phyloP scores from a whole-genome alignment of 2,113 vertebrate species.

The Sphyrna mokarran region DNA sequence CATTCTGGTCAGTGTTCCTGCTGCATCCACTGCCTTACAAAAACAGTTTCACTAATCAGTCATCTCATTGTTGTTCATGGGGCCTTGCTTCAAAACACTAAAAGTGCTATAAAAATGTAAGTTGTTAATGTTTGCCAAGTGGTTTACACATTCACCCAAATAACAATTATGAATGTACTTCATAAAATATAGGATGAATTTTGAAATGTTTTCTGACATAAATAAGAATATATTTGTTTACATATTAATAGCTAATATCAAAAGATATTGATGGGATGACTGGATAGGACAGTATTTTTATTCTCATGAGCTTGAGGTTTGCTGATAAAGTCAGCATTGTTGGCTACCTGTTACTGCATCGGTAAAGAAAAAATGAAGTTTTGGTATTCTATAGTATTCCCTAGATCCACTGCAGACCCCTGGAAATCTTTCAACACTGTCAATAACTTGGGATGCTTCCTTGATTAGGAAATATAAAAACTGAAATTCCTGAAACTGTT shows the following conservation, averaged over 20 bases:
- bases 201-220: no score
- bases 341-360: no score
- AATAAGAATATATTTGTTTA: no score
- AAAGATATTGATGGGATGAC: no score
- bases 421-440: background rate
- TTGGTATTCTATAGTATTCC: background rate
- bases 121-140: background rate
- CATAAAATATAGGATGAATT: background rate
- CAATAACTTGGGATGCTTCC: background rate
- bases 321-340: no score
- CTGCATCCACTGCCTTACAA: background rate
- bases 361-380: background rate
- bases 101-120: no score
- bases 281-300: no score
- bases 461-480: no score
- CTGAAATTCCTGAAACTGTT: no score
- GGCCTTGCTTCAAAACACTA: background rate
- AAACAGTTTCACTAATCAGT: background rate
- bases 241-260: no score
- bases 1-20: background rate
- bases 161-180: background rate
- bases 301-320: no score
- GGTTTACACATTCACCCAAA: background rate
- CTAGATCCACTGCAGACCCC: background rate
- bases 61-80: background rate